Percentiles rank a stretch among this genome's conserved stretches.
phyloP scores from a whole-genome alignment of 2,888 invertebrate species.

The Sphecodes monilicornis region DNA sequence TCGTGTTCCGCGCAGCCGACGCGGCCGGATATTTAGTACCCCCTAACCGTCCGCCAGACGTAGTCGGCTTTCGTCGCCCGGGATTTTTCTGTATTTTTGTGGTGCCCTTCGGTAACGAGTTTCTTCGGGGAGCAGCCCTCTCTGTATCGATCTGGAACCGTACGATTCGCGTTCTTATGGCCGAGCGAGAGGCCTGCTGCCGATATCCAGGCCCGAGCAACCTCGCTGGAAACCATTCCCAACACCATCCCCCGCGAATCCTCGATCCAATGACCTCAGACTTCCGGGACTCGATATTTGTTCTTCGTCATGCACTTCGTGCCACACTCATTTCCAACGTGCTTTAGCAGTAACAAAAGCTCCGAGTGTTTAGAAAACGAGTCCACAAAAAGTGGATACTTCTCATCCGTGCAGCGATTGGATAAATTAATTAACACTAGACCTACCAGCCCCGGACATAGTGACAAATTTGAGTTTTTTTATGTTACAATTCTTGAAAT shows the following conservation, averaged over 20 bases:
- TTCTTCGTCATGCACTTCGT: neutral
- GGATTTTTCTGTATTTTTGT: slow-evolving; percentile 57
- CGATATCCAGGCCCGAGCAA: slow-evolving; percentile 1
- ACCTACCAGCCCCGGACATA: too few relatives aligned
- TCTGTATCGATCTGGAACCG: slow-evolving; percentile 40
- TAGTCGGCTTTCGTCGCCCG: slow-evolving; percentile 53
- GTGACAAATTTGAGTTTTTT: too few relatives aligned
- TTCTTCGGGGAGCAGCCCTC: slow-evolving; percentile 4
- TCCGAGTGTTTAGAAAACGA: too few relatives aligned
- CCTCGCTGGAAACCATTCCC: neutral
- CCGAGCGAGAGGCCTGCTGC: neutral
- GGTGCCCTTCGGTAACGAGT: slow-evolving; percentile 51
- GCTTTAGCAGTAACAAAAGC: neutral
- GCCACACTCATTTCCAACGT: neutral
- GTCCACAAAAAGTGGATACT: too few relatives aligned
- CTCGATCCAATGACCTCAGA: neutral
- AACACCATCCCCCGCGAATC: neutral
- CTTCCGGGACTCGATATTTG: neutral
- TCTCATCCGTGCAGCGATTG: too few relatives aligned
- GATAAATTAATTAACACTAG: too few relatives aligned
- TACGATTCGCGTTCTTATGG: slow-evolving; percentile 28
- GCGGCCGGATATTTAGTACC: slow-evolving; percentile 56
- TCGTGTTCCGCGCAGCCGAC: slow-evolving; percentile 62
- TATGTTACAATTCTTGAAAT: too few relatives aligned
- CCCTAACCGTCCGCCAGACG: slow-evolving; percentile 48